A percentile compares a stretch with the other conserved stretches of the same genome.
Evolutionary conservation across 2,888 invertebrate genomes (phyloP).

Genomic region (Timema cristinae): DNA sequence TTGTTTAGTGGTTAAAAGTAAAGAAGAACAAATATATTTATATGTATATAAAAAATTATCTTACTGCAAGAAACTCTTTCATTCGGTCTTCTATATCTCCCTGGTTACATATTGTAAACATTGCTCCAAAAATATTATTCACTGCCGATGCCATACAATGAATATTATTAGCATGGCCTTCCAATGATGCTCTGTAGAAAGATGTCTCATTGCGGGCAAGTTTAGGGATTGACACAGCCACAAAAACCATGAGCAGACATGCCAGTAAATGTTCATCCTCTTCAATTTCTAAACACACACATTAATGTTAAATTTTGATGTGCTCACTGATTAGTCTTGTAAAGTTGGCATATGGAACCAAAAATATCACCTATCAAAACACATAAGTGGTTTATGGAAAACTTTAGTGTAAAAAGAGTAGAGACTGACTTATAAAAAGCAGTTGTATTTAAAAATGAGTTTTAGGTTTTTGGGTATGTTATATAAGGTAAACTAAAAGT

Average conservation of each 20-base stretch:
- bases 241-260: conserved; percentile 96
- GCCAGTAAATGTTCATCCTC: conserved; percentile 92
- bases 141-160: conserved; percentile 97
- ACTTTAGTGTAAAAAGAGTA: no score
- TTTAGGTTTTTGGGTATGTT: no score
- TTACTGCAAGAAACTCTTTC: conserved; percentile 81
- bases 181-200: conserved; percentile 79
- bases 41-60: conserved; percentile 35
- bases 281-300: conserved; percentile 60
- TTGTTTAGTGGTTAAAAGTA: no score
- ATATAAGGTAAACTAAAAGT: no score
- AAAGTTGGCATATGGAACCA: no score
- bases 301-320: neutral
- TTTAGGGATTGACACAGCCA: conserved; percentile 95
- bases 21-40: neutral
- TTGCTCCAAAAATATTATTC: conserved; percentile 91
- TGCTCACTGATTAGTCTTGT: neutral
- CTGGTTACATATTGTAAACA: conserved; percentile 94
- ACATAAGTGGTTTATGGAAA: no score
- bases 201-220: conserved; percentile 87
- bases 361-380: no score
- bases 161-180: conserved; percentile 97
- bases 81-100: conserved; percentile 96
- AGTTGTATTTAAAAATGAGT: no score
- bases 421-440: no score